Evolutionary conservation across 2,888 invertebrate species (phyloP), one percentile per base, ranked within the genome.

Genomic region (Noctua janthe): DNA sequence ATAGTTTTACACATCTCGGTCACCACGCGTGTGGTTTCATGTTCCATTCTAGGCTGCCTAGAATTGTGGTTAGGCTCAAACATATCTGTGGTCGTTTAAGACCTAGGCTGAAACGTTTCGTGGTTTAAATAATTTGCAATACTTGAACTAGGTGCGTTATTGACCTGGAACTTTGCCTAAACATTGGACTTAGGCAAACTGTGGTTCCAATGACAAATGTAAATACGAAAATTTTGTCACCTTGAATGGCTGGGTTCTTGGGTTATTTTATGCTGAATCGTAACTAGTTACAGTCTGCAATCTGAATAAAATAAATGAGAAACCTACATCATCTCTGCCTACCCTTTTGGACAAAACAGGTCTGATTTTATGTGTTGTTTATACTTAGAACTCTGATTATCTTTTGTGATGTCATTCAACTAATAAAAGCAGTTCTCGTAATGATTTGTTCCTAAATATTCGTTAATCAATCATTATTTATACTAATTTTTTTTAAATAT

Each of bases 61-160:
- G 75, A 76, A 80, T 84, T 89, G 91, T 81, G 91, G 92, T 92
- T 85, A 78, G 51, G 67, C 83, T 80, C 87, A 84, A 84, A 89
- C 84, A 82, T 81, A 84, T 92, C 91, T 85, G 92, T 80, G 90
- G 84, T 82, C 72, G 90, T 89, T 89, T 85, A 84, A 76, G 74
- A 77, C 81, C 77, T 80, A 87, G 74, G 81, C 76, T 82, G 79
- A 78, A 81, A 80, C 86, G 81, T 90, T 93, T 92, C 92, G 94
- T 86, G 93, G 94, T 93, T 92, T 80, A 87, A 90, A 92, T 91
- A 87, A 91, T 91, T 91, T 90, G 86, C 84, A 87, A 89, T 83
- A 88, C 81, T 74, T 76, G 64, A 62, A 72, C 71, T 82, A 39
- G 59, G 66, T 47, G 72, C 29, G 86, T 79, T 77, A 85, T 81